Evolutionary conservation across 92 coral and sea anemone genomes (phyloP), one percentile per base, ranked within the genome.

Genomic region (Paragorgia papillata): DNA sequence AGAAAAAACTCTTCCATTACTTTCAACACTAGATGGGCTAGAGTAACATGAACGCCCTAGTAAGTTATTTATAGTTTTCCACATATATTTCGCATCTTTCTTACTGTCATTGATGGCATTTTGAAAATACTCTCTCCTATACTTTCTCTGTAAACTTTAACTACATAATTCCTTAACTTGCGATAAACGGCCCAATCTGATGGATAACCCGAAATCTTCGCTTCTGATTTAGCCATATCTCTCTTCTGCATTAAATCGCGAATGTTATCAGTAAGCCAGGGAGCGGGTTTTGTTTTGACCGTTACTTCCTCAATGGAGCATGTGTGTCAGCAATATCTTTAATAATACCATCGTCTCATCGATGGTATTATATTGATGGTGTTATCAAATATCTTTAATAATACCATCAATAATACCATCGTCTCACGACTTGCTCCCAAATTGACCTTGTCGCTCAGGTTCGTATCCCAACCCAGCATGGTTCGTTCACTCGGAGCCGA

Each of bases 21-120:
- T 14, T 18, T 61, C 67, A 4, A 61, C 41, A 0, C 20, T 61
- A 25, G 67, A 15, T 0, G 41, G 67, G 15, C 22, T 2, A 31
- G 26, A 18, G 29, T 9, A 19, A 7, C 3, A 4, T 1, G 39
- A 27, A 1, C 40, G 9, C 15, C 67, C 67, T 12, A 61, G 29
- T 30, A 61, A 61, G 12, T 24, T 30, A 30, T 65, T 78, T 24
- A 78, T 70, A 2, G 75, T 78, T 6, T 78, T 78, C 83, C 75
- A 78, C 46, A 78, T 70, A 6, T 26, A 34, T 28, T 32, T 30
- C 33, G 83, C 54, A 15, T 79, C 30, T 1, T 44, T 66, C 28
- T 65, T 51, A 55, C 41, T 49, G 28, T 17, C 3, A 30, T 76
- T 60, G 0, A 69, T 69, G 1, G 59, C 58, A 26, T 50, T 17